Conservation (phyloP, 2,113 vertebrate species). For the Aleadryas rufinucha region DNA sequence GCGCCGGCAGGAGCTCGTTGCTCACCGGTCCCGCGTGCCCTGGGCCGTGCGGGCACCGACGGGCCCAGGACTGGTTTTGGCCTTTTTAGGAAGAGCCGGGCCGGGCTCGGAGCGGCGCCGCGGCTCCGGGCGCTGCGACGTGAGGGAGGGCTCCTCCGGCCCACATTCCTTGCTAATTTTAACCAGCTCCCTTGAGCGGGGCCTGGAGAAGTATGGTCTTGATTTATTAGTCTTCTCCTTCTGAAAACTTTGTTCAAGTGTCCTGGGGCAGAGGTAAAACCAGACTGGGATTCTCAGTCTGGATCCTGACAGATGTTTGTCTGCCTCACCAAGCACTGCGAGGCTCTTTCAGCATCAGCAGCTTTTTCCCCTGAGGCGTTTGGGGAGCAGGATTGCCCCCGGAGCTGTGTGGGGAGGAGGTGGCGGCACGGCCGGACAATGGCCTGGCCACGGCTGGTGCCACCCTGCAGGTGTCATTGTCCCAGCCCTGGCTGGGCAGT, state of each 20-base stretch:
- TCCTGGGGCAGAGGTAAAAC: constrained; percentile 15
- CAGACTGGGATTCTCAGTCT: constrained; percentile 3
- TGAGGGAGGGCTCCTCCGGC: background rate
- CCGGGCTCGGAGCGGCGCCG: background rate
- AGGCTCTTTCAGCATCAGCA: background rate
- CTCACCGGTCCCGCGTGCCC: background rate
- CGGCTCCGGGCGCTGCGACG: background rate
- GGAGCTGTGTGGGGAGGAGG: background rate
- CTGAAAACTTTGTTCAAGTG: background rate
- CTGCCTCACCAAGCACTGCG: accelerated
- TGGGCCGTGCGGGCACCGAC: accelerated
- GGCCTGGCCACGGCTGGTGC: background rate
- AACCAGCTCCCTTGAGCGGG: constrained; percentile 10
- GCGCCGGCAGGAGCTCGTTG: accelerated
- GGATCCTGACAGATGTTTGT: background rate
- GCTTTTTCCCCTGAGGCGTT: accelerated
- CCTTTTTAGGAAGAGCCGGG: constrained; percentile 56
- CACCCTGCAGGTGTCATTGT: background rate
- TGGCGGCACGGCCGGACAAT: accelerated
- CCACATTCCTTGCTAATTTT: constrained; percentile 71
- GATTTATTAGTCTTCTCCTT: constrained; percentile 43
- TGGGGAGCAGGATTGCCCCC: accelerated
- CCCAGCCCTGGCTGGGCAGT: background rate
- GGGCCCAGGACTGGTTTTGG: background rate
- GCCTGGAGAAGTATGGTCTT: background rate